phyloP scores from a whole-genome alignment of 2,797 vertebrate species.

The Melanotaenia boesemani region DNA sequence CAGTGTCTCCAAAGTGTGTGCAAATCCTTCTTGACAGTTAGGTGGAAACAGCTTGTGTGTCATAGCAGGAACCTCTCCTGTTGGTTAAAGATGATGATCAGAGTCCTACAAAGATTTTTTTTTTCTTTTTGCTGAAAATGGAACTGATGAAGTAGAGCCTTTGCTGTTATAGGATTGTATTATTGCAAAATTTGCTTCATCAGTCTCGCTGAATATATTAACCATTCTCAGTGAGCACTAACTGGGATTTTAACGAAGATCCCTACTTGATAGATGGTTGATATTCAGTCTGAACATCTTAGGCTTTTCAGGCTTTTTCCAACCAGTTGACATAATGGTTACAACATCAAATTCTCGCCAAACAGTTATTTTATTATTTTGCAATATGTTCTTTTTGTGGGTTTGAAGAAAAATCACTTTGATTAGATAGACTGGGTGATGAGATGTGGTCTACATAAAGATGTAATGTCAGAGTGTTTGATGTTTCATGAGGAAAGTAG shows the following conservation, averaged over 20 bases:
- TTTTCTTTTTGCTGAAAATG: background rate
- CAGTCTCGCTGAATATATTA: slow-evolving; percentile 43
- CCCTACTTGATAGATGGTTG: background rate
- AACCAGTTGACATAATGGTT: background rate
- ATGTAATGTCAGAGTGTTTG: background rate
- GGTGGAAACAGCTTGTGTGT: slow-evolving; percentile 66
- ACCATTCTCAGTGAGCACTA: slow-evolving; percentile 12
- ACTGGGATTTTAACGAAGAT: background rate
- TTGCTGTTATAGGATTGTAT: slow-evolving; percentile 52
- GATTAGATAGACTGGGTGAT: background rate
- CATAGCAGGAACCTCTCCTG: slow-evolving; percentile 48
- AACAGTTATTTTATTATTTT: background rate
- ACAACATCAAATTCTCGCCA: background rate
- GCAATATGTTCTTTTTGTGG: background rate
- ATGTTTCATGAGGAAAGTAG: background rate
- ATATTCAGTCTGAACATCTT: background rate
- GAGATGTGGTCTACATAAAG: background rate
- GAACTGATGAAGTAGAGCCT: slow-evolving; percentile 39
- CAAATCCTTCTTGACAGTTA: slow-evolving; percentile 65
- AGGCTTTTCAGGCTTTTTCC: background rate
- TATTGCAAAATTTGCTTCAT: slow-evolving; percentile 52
- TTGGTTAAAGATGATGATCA: slow-evolving; percentile 65
- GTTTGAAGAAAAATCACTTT: background rate
- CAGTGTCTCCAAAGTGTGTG: slow-evolving; percentile 49
- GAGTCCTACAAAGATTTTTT: slow-evolving; percentile 49